Conservation (phyloP, 2,797 vertebrate species). For the Myotis myotis region DNA sequence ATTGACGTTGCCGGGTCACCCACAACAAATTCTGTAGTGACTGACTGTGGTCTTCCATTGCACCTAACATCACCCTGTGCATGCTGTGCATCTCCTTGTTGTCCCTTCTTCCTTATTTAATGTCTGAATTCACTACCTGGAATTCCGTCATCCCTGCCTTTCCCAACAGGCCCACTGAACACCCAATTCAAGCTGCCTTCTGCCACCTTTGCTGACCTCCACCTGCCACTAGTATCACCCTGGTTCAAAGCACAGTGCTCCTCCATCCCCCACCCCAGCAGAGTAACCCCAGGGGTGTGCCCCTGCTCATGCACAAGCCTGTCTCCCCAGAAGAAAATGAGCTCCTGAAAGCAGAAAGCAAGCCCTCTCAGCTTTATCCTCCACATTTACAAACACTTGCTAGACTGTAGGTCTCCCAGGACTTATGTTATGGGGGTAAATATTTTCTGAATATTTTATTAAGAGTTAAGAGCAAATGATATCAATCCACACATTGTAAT, state of each 20-base stretch:
- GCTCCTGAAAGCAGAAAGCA: not conserved
- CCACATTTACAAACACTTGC: not conserved
- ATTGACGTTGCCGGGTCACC: not conserved
- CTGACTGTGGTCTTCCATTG: not conserved
- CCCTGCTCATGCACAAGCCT: not conserved
- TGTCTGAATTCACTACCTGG: not conserved
- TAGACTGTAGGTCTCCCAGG: not conserved
- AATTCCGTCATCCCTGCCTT: not conserved
- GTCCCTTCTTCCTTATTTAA: not conserved
- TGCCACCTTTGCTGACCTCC: too few species aligned
- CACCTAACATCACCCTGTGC: not conserved
- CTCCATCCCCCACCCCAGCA: too few species aligned
- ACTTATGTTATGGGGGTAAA: not conserved
- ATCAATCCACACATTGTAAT: not conserved
- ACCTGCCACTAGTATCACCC: too few species aligned
- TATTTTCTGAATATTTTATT: conserved; percentile 8
- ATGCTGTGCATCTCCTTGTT: rapidly evolving
- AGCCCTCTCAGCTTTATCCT: not conserved
- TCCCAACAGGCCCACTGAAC: not conserved
- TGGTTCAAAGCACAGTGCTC: not conserved
- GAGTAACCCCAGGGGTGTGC: not conserved
- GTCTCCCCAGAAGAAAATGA: not conserved
- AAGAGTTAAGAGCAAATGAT: not conserved
- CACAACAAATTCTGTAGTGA: not conserved
- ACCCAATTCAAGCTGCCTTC: not conserved